phyloP scores from a whole-genome alignment of 1,140 invertebrate species.

The Lordiphosa clarofinis region DNA sequence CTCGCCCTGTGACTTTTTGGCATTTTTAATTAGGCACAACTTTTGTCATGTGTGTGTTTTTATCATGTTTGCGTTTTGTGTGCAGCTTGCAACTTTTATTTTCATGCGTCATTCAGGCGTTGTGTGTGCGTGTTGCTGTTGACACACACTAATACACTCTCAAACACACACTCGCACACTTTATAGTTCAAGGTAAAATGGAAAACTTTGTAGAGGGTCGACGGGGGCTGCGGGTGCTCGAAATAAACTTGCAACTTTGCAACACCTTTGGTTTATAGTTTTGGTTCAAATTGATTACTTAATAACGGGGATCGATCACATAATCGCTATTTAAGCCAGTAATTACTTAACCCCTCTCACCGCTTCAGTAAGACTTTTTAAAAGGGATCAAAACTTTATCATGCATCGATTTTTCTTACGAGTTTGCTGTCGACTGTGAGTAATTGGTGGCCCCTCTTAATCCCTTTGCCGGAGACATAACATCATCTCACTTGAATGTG shows the following conservation, averaged over 20 bases:
- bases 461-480: too few species aligned
- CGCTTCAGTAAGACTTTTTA: too few species aligned
- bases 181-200: conserved; percentile 76
- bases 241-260: conserved; percentile 48
- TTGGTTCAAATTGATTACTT: conserved; percentile 12
- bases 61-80: conserved; percentile 29
- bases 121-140: conserved; percentile 15
- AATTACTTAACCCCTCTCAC: too few species aligned
- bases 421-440: too few species aligned
- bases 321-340: too few species aligned
- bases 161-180: conserved; percentile 13
- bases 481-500: too few species aligned
- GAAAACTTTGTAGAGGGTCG: conserved; percentile 42
- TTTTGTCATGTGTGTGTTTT: conserved; percentile 37
- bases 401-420: too few species aligned
- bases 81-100: conserved; percentile 53
- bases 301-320: too few species aligned
- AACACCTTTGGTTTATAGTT: conserved; percentile 25
- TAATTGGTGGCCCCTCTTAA: too few species aligned
- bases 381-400: too few species aligned
- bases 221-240: conserved; percentile 13
- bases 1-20: conserved; percentile 57
- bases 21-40: conserved; percentile 71
- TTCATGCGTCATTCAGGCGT: conserved; percentile 54
- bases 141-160: conserved; percentile 14